phyloP scores from a whole-genome alignment of 2,888 invertebrate species.

The Andrena chrysosceles region DNA sequence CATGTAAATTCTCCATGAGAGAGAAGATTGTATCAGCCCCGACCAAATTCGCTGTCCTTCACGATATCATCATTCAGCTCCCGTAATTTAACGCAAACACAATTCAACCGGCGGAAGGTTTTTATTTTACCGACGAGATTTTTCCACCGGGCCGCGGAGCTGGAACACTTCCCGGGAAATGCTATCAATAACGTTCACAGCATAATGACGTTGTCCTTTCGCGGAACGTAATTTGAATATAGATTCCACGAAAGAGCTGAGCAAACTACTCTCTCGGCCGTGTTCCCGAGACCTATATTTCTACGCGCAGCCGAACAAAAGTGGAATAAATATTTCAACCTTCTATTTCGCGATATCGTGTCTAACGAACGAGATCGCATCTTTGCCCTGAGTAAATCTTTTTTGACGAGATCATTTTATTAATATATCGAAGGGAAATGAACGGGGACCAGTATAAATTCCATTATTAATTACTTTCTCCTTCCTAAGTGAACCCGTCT shows the following conservation, averaged over 20 bases:
- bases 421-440: too few relatives aligned
- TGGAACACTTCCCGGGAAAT: conserved; percentile 27
- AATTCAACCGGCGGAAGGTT: not conserved
- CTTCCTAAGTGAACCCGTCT: not conserved
- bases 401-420: too few relatives aligned
- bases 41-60: not conserved
- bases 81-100: conserved; percentile 31
- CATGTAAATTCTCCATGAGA: too few relatives aligned
- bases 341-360: not conserved
- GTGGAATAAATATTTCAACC: not conserved
- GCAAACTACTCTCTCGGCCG: not conserved
- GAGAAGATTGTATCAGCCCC: not conserved
- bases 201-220: conserved; percentile 23
- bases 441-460: not conserved
- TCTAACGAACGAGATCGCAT: not conserved
- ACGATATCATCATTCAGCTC: not conserved
- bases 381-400: too few relatives aligned
- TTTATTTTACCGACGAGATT: conserved; percentile 4
- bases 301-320: not conserved
- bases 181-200: conserved; percentile 14
- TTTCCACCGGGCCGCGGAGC: not conserved
- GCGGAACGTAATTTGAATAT: conserved; percentile 33
- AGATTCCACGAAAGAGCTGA: conserved; percentile 11
- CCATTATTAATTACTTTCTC: not conserved
- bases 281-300: not conserved